phyloP scores from a whole-genome alignment of 2,797 vertebrate genomes.

The Mico argentatus region DNA sequence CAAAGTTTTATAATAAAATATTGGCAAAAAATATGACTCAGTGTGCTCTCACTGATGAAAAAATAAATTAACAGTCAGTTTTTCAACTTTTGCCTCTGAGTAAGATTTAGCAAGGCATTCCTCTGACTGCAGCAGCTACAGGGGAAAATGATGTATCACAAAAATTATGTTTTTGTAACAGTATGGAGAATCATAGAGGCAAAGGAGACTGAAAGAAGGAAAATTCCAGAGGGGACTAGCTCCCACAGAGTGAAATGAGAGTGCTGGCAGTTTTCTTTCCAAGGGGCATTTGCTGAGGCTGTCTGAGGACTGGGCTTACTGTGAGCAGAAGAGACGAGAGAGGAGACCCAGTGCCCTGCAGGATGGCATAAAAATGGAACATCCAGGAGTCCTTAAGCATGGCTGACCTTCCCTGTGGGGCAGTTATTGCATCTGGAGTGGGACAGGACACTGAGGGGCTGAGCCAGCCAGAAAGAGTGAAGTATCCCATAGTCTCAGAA shows the following conservation, averaged over 20 bases:
- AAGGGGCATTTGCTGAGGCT: not conserved
- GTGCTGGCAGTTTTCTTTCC: not conserved
- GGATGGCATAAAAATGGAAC: not conserved
- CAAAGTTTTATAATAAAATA: constrained; percentile 25
- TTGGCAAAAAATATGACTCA: constrained; percentile 32
- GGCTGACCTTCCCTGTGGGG: not conserved
- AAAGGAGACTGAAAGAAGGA: not conserved
- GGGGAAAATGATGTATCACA: not conserved
- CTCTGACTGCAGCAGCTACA: not conserved
- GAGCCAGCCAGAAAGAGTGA: not conserved
- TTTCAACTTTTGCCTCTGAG: not conserved
- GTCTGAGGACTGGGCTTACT: not conserved
- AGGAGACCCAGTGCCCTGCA: not conserved
- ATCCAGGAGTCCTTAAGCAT: not conserved
- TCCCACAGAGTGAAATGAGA: not conserved
- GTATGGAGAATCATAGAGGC: not conserved
- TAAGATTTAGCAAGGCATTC: not conserved
- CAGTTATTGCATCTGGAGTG: not conserved
- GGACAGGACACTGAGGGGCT: not conserved
- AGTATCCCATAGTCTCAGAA: not conserved
- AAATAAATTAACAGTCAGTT: not conserved
- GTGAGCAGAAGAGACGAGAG: not conserved
- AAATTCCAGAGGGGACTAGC: not conserved
- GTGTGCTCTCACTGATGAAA: not conserved
- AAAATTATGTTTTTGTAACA: not conserved